phyloP scores from a whole-genome alignment of 2,888 invertebrate species.

The Itoplectis maculator region DNA sequence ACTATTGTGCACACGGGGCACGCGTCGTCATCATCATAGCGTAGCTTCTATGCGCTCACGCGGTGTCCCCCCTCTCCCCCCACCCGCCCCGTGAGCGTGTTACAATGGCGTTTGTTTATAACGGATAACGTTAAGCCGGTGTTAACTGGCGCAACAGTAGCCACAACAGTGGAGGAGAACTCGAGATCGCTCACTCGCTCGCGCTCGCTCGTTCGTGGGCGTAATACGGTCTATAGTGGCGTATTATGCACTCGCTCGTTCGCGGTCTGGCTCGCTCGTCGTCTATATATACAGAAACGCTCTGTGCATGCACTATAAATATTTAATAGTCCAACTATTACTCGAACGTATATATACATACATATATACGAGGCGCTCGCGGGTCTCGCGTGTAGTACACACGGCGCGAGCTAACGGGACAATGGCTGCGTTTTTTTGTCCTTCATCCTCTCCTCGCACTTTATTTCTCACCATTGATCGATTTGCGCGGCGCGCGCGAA shows the following conservation, averaged over 20 bases:
- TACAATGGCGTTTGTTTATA: slow-evolving; percentile 69
- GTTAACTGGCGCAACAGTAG: slow-evolving; percentile 62
- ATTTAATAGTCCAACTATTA: slow-evolving; percentile 54
- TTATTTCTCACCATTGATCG: slow-evolving; percentile 37
- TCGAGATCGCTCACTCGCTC: slow-evolving; percentile 46
- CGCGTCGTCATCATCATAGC: slow-evolving; percentile 54
- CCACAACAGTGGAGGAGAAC: slow-evolving; percentile 53
- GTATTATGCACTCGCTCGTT: slow-evolving; percentile 16
- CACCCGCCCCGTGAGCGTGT: slow-evolving; percentile 44
- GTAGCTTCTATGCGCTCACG: slow-evolving; percentile 4
- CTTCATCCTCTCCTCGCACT: not conserved
- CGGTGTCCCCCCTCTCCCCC: too few species aligned
- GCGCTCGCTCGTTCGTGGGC: slow-evolving; percentile 42
- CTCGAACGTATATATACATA: slow-evolving; percentile 12
- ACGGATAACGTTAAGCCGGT: slow-evolving; percentile 63
- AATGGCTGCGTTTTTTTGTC: slow-evolving; percentile 18
- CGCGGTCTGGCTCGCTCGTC: slow-evolving; percentile 10
- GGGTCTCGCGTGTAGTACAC: slow-evolving; percentile 5
- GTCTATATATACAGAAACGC: slow-evolving; percentile 8
- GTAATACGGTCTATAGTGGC: slow-evolving; percentile 24
- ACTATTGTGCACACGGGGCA: slow-evolving; percentile 64
- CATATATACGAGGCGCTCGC: not conserved
- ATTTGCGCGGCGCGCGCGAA: slow-evolving; percentile 7
- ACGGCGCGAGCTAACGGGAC: slow-evolving; percentile 3
- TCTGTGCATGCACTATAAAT: slow-evolving; percentile 55